These are phyloP conservation scores for Drosophila multiciliata DNA, from an alignment of 2,888 invertebrate species.

Conservation along the genomic window DNA sequence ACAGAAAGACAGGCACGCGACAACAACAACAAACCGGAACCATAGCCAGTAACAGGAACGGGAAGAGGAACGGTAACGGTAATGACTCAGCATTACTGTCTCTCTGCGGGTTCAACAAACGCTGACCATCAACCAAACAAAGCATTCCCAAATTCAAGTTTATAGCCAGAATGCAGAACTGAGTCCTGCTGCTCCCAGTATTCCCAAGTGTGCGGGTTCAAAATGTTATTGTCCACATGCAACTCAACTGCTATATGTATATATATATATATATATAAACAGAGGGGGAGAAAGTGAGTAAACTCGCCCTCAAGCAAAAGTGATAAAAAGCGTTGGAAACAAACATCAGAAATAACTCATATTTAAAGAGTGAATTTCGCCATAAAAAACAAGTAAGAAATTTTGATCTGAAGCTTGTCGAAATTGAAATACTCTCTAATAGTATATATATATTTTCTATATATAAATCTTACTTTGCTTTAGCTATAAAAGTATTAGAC, in stretches of 20 bases:
- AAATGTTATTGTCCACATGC: conserved; percentile 50
- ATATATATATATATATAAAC: neutral
- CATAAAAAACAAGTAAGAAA: conserved; percentile 8
- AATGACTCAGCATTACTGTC: conserved; percentile 65
- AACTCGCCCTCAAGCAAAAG: conserved; percentile 45
- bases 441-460: neutral
- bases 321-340: conserved; percentile 36
- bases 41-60: neutral
- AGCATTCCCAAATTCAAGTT: conserved; percentile 65
- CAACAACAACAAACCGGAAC: conserved; percentile 19
- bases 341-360: conserved; percentile 37
- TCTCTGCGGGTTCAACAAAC: conserved; percentile 48
- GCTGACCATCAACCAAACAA: conserved; percentile 58
- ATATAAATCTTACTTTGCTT: neutral
- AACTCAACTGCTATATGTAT: conserved; percentile 15
- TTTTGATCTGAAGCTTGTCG: neutral
- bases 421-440: neutral
- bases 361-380: conserved; percentile 36
- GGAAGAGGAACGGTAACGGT: conserved; percentile 4
- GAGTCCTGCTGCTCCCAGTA: conserved; percentile 1
- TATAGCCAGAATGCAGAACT: conserved; percentile 43
- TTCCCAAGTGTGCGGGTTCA: conserved; percentile 27
- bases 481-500: too few species aligned
- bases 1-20: conserved; percentile 23
- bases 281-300: neutral